Percentiles rank a stretch among this genome's conserved stretches.
Evolutionary conservation across 2,797 vertebrate species (phyloP).

Genomic region (Diplodus puntazzo): DNA sequence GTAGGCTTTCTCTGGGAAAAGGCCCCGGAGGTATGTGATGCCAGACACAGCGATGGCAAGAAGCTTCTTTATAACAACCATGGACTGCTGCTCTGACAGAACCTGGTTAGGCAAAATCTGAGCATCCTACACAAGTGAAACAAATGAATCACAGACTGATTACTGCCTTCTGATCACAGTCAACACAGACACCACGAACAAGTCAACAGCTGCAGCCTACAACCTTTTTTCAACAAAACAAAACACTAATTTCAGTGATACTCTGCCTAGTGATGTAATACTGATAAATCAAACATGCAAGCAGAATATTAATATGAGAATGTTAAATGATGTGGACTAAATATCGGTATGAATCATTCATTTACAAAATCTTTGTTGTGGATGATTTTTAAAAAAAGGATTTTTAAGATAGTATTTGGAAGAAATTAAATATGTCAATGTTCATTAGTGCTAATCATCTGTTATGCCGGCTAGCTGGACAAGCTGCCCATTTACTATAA

Average conservation of each 20-base stretch:
- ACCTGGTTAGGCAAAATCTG: slow-evolving; percentile 86
- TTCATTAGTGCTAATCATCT: not conserved
- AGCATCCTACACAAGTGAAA: slow-evolving; percentile 73
- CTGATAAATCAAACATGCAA: not conserved
- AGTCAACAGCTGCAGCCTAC: not conserved
- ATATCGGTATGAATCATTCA: not conserved
- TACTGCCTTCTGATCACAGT: not conserved
- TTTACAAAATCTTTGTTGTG: not conserved
- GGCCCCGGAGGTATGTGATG: slow-evolving; percentile 93
- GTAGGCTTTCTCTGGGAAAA: slow-evolving; percentile 94
- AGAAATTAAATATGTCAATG: not conserved
- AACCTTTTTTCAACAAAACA: not conserved
- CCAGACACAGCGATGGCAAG: slow-evolving; percentile 92
- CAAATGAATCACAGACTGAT: slow-evolving; percentile 24
- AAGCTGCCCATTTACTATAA: not conserved
- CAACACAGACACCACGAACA: not conserved
- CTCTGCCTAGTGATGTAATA: not conserved
- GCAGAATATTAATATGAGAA: not conserved
- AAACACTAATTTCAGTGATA: not conserved
- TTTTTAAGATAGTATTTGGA: not conserved
- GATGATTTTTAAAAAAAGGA: not conserved
- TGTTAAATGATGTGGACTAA: not conserved
- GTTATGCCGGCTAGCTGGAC: not conserved
- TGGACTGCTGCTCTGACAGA: slow-evolving; percentile 87
- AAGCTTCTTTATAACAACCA: slow-evolving; percentile 91